These are phyloP conservation scores for Artemia sinica DNA, from an alignment of 2,888 invertebrate genomes.

Conservation along the genomic window DNA sequence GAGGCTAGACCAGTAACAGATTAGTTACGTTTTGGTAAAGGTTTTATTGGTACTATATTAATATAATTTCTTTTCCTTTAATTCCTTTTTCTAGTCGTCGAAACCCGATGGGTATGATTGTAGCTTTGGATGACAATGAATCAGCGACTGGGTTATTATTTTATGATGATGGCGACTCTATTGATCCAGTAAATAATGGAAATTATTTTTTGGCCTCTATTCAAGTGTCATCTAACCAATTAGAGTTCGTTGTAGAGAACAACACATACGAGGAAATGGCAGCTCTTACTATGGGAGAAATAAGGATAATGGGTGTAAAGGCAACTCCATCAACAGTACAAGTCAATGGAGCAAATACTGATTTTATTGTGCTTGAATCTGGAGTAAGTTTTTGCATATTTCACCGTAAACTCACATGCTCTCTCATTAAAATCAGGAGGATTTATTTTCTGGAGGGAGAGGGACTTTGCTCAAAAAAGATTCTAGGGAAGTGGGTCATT, in stretches of 20 bases:
- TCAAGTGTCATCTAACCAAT: background rate
- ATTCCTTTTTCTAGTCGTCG: conserved; percentile 24
- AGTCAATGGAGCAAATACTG: background rate
- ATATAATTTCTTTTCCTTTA: too few species aligned
- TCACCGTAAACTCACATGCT: too few species aligned
- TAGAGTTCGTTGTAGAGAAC: background rate
- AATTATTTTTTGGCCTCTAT: conserved; percentile 21
- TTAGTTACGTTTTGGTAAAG: too few species aligned
- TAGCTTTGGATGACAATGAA: conserved; percentile 27
- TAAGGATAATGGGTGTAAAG: background rate
- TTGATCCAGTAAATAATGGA: conserved; percentile 25
- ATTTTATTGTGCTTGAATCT: background rate
- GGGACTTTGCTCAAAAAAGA: too few species aligned
- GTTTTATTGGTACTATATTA: too few species aligned
- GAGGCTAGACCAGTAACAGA: too few species aligned
- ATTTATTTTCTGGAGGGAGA: too few species aligned
- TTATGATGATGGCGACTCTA: conserved; percentile 29
- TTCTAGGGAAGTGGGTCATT: too few species aligned
- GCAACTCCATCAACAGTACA: background rate
- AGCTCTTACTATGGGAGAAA: background rate
- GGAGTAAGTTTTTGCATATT: background rate
- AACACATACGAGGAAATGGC: conserved; percentile 3
- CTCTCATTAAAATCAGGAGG: too few species aligned
- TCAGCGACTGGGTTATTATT: conserved; percentile 27
- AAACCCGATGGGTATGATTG: conserved; percentile 29